Conservation (phyloP, 1,140 invertebrate genomes). For the Drosophila cardini region DNA sequence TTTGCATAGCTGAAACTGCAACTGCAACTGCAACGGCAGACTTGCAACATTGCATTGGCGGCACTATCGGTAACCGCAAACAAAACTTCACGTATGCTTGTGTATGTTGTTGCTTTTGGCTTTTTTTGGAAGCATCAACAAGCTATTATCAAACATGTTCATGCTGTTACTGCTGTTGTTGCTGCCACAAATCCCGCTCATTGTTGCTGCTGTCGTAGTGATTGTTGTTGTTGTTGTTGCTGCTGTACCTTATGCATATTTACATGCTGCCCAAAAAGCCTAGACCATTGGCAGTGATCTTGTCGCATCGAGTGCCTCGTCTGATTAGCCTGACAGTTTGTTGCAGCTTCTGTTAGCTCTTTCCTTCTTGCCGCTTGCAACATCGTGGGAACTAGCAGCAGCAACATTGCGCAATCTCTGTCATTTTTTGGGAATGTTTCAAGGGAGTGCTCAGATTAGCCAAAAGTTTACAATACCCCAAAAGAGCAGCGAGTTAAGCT, state of each 20-base stretch:
- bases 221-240: constrained; percentile 15
- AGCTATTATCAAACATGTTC: constrained; percentile 63
- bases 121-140: constrained; percentile 63
- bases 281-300: constrained; percentile 68
- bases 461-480: neutral
- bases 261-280: constrained; percentile 52
- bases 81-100: constrained; percentile 26
- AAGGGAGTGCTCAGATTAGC: neutral
- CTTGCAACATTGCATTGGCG: constrained; percentile 59
- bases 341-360: constrained; percentile 66
- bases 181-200: constrained; percentile 57
- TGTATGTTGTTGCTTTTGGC: constrained; percentile 42
- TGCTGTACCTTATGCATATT: constrained; percentile 64
- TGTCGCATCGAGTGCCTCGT: constrained; percentile 70
- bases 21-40: constrained; percentile 1
- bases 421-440: neutral
- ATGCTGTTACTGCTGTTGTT: constrained; percentile 21
- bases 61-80: constrained; percentile 55
- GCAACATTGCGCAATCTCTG: neutral
- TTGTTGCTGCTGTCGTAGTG: constrained; percentile 32
- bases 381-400: constrained; percentile 49
- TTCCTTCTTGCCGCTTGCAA: neutral
- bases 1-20: constrained; percentile 67
- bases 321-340: constrained; percentile 76
- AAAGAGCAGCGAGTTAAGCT: neutral